Conservation (phyloP, 2,888 invertebrate species). For the Maniola hyperantus region DNA sequence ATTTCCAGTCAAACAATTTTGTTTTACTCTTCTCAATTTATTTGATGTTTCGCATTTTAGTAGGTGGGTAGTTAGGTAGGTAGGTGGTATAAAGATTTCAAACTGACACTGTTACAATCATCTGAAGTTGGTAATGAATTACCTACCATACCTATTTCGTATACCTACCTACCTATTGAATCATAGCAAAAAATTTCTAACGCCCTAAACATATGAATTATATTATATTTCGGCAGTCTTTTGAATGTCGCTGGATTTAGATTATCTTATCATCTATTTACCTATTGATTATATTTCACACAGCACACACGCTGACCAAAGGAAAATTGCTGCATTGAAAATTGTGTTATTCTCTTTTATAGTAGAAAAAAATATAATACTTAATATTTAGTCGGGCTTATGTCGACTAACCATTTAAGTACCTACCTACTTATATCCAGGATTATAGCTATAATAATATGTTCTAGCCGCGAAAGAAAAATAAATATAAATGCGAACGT, state of each 20-base stretch:
- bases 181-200: too few relatives aligned
- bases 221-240: conserved; percentile 16
- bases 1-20: not conserved
- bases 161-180: too few relatives aligned
- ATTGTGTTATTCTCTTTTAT: not conserved
- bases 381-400: not conserved
- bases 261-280: conserved; percentile 16
- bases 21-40: not conserved
- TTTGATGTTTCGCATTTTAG: not conserved
- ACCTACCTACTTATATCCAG: too few relatives aligned
- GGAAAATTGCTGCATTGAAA: not conserved
- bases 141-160: too few relatives aligned
- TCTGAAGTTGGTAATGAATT: too few relatives aligned
- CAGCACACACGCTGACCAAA: not conserved
- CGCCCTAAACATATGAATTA: conserved; percentile 1
- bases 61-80: too few relatives aligned
- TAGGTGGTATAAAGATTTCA: too few relatives aligned
- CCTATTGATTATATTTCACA: conserved; percentile 1
- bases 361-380: not conserved
- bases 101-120: too few relatives aligned
- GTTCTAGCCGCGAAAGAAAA: too few relatives aligned
- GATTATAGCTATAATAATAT: too few relatives aligned
- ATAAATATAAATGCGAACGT: too few relatives aligned
- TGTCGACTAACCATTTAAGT: too few relatives aligned
- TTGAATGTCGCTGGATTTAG: conserved; percentile 9